These are phyloP conservation scores for Microchrysa polita DNA, from an alignment of 2,888 invertebrate genomes.

Conservation along the genomic window DNA sequence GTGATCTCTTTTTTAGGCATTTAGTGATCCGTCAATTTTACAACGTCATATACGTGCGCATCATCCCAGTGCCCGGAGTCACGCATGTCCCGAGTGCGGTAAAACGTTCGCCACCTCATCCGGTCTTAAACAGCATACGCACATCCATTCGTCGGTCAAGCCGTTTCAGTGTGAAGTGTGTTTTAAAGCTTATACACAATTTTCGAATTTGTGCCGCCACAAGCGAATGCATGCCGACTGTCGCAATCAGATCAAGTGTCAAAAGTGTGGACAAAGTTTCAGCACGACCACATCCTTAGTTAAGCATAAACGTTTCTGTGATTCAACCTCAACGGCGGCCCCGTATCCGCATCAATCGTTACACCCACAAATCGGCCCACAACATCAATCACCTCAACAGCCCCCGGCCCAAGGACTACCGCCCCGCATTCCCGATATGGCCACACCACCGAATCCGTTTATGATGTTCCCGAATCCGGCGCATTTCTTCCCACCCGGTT, in stretches of 20 bases:
- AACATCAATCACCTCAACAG: constrained; percentile 63
- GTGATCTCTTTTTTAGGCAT: constrained; percentile 75
- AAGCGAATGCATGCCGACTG: constrained; percentile 98
- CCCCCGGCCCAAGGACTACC: constrained; percentile 54
- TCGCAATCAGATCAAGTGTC: constrained; percentile 92
- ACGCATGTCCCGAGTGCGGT: constrained; percentile 98
- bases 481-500: constrained; percentile 73
- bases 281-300: constrained; percentile 90
- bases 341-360: constrained; percentile 50
- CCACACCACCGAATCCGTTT: constrained; percentile 71
- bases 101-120: constrained; percentile 98
- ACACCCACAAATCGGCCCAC: constrained; percentile 50
- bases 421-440: constrained; percentile 59
- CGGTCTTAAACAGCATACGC: constrained; percentile 98
- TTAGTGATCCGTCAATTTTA: constrained; percentile 95
- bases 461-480: constrained; percentile 76
- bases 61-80: constrained; percentile 94
- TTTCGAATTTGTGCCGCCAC: constrained; percentile 99
- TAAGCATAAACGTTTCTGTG: constrained; percentile 97
- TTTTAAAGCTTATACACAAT: constrained; percentile 98
- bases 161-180: constrained; percentile 98
- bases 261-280: constrained; percentile 93
- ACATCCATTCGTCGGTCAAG: constrained; percentile 98
- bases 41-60: constrained; percentile 96
- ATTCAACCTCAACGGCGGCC: constrained; percentile 71